Evolutionary conservation across 92 coral and sea anemone species (phyloP).

Genomic region (Actinostola sp.): DNA sequence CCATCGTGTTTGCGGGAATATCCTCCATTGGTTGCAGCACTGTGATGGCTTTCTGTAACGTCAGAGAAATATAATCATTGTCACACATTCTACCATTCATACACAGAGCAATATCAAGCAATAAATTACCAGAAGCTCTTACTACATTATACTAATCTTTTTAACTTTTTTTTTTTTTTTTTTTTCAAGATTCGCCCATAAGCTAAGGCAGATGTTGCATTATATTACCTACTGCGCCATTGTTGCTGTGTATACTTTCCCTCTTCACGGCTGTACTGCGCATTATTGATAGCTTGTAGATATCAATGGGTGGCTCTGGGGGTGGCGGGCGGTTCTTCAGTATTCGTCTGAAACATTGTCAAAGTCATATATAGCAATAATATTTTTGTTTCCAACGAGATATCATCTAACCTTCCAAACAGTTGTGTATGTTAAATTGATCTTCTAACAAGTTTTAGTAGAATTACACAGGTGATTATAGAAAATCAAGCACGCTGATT

Average conservation of each 20-base stretch:
- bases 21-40: slow-evolving; percentile 98
- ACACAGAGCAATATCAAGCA: too few relatives aligned
- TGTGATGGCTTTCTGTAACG: slow-evolving; percentile 93
- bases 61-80: slow-evolving; percentile 2
- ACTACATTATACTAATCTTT: too few relatives aligned
- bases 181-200: too few relatives aligned
- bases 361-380: not conserved
- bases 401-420: too few relatives aligned
- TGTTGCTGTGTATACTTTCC: slow-evolving; percentile 89
- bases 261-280: slow-evolving; percentile 77
- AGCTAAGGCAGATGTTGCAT: not conserved
- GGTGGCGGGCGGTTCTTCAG: slow-evolving; percentile 95
- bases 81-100: too few relatives aligned
- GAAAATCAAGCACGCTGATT: too few relatives aligned
- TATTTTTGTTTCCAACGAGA: not conserved
- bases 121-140: not conserved
- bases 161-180: too few relatives aligned
- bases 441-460: too few relatives aligned
- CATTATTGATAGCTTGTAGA: slow-evolving; percentile 72
- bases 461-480: too few relatives aligned
- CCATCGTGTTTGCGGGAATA: slow-evolving; percentile 98
- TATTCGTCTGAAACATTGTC: slow-evolving; percentile 70
- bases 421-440: too few relatives aligned
- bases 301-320: slow-evolving; percentile 81
- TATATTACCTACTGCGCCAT: slow-evolving; percentile 88